Conservation (phyloP, 1,140 invertebrate genomes). For the Leguminivora glycinivorella region DNA sequence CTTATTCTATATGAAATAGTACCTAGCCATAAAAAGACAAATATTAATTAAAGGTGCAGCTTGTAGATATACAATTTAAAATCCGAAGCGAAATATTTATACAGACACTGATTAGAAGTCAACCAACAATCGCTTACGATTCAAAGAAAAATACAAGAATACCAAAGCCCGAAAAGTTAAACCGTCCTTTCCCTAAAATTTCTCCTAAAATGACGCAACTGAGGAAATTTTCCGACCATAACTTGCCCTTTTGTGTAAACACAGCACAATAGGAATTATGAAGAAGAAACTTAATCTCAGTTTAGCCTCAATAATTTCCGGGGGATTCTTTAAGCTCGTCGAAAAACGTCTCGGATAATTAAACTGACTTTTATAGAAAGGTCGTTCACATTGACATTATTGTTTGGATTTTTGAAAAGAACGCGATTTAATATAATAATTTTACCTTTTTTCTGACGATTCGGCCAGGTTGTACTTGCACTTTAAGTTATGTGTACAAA, state of each 20-base stretch:
- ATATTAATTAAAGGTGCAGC: too few relatives aligned
- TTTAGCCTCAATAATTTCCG: constrained; percentile 11
- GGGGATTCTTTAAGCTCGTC: constrained; percentile 18
- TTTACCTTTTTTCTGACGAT: too few relatives aligned
- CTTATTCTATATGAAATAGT: too few relatives aligned
- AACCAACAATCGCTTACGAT: too few relatives aligned
- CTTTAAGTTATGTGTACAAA: too few relatives aligned
- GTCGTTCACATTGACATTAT: not conserved
- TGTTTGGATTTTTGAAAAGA: not conserved
- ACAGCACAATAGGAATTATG: not conserved
- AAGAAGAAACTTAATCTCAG: constrained; percentile 14
- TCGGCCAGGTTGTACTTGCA: too few relatives aligned
- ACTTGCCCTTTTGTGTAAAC: constrained; percentile 3
- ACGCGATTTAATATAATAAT: too few relatives aligned
- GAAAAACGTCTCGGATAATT: constrained; percentile 18
- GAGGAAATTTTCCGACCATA: not conserved
- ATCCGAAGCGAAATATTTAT: too few relatives aligned
- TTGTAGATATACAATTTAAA: too few relatives aligned
- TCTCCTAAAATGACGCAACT: not conserved
- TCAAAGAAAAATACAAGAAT: too few relatives aligned
- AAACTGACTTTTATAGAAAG: not conserved
- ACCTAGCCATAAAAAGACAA: too few relatives aligned
- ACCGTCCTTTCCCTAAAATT: not conserved
- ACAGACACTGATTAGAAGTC: too few relatives aligned
- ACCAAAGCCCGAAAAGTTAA: not conserved